A percentile compares a stretch with the other conserved stretches of the same genome.
These are phyloP conservation scores for Stigmatopora nigra DNA, from an alignment of 2,113 vertebrate species.

Conservation along the genomic window DNA sequence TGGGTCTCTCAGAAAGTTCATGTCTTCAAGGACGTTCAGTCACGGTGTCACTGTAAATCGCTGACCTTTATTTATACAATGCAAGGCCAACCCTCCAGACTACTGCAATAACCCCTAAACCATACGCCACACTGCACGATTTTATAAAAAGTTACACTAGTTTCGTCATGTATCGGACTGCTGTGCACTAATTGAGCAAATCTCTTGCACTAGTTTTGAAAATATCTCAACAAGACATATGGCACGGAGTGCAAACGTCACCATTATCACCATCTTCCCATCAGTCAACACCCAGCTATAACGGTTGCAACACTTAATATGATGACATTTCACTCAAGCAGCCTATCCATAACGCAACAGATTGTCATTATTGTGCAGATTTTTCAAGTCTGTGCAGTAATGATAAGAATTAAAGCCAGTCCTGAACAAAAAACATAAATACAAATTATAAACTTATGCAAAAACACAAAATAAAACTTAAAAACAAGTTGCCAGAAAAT, in stretches of 20 bases:
- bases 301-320: neutral
- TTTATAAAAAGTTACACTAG: neutral
- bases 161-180: neutral
- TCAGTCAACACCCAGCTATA: neutral
- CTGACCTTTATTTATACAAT: slow-evolving; percentile 46
- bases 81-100: slow-evolving; percentile 23
- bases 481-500: neutral
- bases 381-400: slow-evolving; percentile 1
- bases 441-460: too few relatives aligned
- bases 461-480: too few relatives aligned
- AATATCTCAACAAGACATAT: neutral
- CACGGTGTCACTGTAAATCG: slow-evolving; percentile 4
- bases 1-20: neutral
- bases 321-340: neutral
- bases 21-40: neutral
- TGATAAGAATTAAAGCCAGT: neutral
- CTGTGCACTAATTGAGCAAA: neutral
- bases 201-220: neutral
- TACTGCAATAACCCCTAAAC: slow-evolving; percentile 26
- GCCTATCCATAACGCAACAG: neutral
- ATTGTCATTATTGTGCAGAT: neutral
- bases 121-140: slow-evolving; percentile 5
- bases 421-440: neutral
- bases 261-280: neutral
- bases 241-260: neutral